A percentile compares a stretch with the other conserved stretches of the same genome.
phyloP scores from a whole-genome alignment of 2,888 invertebrate genomes.

The Asteroscopus sphinx region DNA sequence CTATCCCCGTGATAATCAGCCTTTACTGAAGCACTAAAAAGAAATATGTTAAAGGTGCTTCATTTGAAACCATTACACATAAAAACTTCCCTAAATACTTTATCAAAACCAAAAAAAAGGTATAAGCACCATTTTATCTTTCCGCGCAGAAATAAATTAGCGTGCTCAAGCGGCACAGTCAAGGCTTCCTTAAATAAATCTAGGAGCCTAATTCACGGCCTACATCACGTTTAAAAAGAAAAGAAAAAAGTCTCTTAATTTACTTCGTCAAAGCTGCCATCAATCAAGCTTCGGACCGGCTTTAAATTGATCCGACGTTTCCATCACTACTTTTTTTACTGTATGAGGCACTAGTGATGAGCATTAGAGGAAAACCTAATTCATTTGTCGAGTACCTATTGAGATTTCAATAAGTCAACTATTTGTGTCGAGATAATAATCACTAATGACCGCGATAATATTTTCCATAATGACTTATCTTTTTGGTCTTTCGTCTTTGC shows the following conservation, averaged over 20 bases:
- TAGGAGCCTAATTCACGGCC: conserved; percentile 41
- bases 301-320: conserved; percentile 64
- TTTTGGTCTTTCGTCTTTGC: too few relatives aligned
- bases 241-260: conserved; percentile 63
- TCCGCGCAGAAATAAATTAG: conserved; percentile 42
- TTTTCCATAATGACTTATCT: too few relatives aligned
- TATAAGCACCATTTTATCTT: conserved; percentile 27
- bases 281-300: conserved; percentile 66
- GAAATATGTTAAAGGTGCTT: neutral
- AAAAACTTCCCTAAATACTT: neutral
- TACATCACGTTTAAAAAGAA: conserved; percentile 35
- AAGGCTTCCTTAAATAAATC: conserved; percentile 45
- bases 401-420: conserved; percentile 18
- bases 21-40: neutral
- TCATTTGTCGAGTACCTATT: conserved; percentile 35
- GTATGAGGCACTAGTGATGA: conserved; percentile 49
- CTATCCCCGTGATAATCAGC: too few relatives aligned
- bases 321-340: conserved; percentile 60
- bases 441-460: too few relatives aligned
- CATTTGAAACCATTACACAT: neutral
- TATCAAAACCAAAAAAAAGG: conserved; percentile 12
- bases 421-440: neutral
- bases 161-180: conserved; percentile 11
- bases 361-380: conserved; percentile 1
- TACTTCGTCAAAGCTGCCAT: conserved; percentile 70